Conservation (phyloP, 2,888 invertebrate genomes). For the Leucoma salicis region DNA sequence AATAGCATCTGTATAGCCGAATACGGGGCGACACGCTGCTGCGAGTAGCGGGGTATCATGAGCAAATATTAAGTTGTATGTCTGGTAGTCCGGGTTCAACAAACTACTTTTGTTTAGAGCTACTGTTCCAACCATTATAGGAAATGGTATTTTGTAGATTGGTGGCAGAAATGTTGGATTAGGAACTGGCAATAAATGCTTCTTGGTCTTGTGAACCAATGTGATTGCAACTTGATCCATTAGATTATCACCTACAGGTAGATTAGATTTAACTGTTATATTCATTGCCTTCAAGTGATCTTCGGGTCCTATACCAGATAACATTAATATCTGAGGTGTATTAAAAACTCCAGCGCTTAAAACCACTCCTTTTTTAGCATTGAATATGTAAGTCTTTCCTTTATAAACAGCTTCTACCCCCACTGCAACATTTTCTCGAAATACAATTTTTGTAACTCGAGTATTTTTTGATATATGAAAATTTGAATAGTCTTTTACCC, state of each 20-base stretch:
- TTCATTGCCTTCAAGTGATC: slow-evolving; percentile 12
- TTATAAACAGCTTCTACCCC: slow-evolving; percentile 14
- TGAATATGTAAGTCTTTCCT: slow-evolving; percentile 10
- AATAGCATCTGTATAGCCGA: slow-evolving; percentile 16
- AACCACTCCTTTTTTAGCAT: slow-evolving; percentile 23
- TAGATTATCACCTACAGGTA: slow-evolving; percentile 24
- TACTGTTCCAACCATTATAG: slow-evolving; percentile 19
- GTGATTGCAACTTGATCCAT: slow-evolving; percentile 1
- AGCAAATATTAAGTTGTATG: slow-evolving; percentile 8
- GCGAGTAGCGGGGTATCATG: slow-evolving; percentile 27
- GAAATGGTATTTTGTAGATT: slow-evolving; percentile 19
- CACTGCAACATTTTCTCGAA: slow-evolving; percentile 14
- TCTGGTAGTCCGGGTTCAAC: slow-evolving; percentile 18
- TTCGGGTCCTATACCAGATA: slow-evolving; percentile 12
- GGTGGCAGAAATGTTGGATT: background rate
- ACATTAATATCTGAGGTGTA: slow-evolving; percentile 19
- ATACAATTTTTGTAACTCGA: slow-evolving; percentile 15
- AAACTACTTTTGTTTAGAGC: slow-evolving; percentile 16
- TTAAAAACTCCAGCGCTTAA: slow-evolving; percentile 20
- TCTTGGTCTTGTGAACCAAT: slow-evolving; percentile 10
- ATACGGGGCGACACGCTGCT: slow-evolving; percentile 1
- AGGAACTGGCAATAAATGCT: slow-evolving; percentile 2
- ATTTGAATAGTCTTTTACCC: slow-evolving; percentile 13
- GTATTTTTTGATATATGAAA: slow-evolving; percentile 20
- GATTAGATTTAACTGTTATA: slow-evolving; percentile 13